phyloP scores from a whole-genome alignment of 1,140 invertebrate species.

The Lysiphlebus fabarum region DNA sequence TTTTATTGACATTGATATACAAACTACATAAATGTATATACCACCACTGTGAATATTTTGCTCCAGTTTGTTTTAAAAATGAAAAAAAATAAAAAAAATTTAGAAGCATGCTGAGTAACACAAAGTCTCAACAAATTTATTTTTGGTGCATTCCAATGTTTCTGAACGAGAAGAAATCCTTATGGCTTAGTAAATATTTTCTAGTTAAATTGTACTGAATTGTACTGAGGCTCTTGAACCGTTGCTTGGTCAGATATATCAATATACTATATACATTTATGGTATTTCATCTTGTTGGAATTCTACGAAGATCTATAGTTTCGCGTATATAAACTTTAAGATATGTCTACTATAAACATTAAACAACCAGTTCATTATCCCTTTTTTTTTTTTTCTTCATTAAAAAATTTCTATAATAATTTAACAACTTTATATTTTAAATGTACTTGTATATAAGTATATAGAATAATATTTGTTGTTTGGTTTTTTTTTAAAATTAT shows the following conservation, averaged over 20 bases:
- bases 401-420: neutral
- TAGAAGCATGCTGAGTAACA: neutral
- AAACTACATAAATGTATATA: too few species aligned
- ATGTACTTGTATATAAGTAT: slow-evolving; percentile 2
- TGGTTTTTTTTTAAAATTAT: too few species aligned
- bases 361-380: slow-evolving; percentile 4
- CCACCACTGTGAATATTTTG: too few species aligned
- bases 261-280: neutral
- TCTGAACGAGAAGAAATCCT: slow-evolving; percentile 18
- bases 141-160: slow-evolving; percentile 41
- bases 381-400: neutral
- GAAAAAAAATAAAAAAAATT: neutral
- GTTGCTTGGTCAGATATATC: slow-evolving; percentile 10
- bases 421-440: neutral
- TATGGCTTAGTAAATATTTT: slow-evolving; percentile 1
- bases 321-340: neutral
- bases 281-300: neutral
- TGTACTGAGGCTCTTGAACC: slow-evolving; percentile 5
- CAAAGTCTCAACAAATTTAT: slow-evolving; percentile 34
- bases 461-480: neutral
- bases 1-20: too few species aligned
- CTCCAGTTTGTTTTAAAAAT: neutral
- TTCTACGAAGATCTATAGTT: slow-evolving; percentile 3
- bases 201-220: too few species aligned
- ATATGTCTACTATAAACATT: too few species aligned